Evolutionary conservation across 37 sponge, comb jelly and placozoan genomes (phyloP).

Genomic region (Ephydatia muelleri): DNA sequence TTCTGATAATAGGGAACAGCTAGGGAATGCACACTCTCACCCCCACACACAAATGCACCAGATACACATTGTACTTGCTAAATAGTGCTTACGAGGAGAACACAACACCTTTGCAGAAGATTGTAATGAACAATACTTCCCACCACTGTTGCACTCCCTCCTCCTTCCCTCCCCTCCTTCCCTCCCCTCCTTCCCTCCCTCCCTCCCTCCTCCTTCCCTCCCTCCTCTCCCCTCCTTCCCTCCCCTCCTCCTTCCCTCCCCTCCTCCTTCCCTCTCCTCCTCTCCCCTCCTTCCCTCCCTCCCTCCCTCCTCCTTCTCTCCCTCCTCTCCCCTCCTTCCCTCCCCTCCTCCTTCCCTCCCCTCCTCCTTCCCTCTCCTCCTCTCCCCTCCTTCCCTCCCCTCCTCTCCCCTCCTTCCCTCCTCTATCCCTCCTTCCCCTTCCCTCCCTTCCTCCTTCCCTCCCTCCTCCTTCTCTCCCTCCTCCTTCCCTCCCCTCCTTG

Average conservation of each 20-base stretch:
- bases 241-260: background rate
- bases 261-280: background rate
- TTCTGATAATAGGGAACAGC: too few relatives aligned
- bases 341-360: background rate
- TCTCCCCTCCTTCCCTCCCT: background rate
- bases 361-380: background rate
- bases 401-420: background rate
- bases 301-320: background rate
- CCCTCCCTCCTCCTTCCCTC: background rate
- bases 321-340: background rate
- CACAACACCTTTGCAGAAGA: too few relatives aligned
- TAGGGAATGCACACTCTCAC: too few relatives aligned
- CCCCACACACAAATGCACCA: too few relatives aligned
- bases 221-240: background rate
- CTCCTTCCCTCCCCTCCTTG: conserved; percentile 18
- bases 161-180: too few relatives aligned
- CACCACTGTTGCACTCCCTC: too few relatives aligned
- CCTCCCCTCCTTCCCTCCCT: too few relatives aligned
- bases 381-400: background rate
- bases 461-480: conserved; percentile 4
- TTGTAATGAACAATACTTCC: too few relatives aligned
- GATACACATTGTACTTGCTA: too few relatives aligned
- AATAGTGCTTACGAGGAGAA: too few relatives aligned
- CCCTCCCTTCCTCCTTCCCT: background rate
- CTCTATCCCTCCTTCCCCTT: background rate